Evolutionary conservation across 2,888 invertebrate genomes (phyloP).

Genomic region (Lasiommata megera): DNA sequence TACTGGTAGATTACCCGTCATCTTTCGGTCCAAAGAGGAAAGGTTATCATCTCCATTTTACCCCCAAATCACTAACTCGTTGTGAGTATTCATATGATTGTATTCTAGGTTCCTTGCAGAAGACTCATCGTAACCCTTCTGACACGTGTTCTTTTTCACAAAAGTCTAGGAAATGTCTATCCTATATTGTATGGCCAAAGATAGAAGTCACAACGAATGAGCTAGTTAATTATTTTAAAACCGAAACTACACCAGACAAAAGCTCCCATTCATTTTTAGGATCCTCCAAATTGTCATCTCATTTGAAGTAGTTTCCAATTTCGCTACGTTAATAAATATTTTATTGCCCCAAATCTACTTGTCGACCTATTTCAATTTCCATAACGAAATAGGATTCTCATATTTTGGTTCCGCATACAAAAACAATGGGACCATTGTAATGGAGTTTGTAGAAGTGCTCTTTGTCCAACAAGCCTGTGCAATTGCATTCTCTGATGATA

Average conservation of each 20-base stretch:
- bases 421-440: conserved; percentile 28
- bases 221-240: neutral
- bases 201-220: neutral
- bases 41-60: no score
- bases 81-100: no score
- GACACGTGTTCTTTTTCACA: no score
- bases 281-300: neutral
- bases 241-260: neutral
- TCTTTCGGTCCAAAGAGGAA: no score
- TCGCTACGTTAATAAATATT: conserved; percentile 4
- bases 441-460: conserved; percentile 24
- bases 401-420: conserved; percentile 11
- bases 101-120: no score
- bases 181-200: no score
- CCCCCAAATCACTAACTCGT: no score
- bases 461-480: conserved; percentile 28
- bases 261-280: neutral
- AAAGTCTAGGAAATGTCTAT: no score
- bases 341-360: conserved; percentile 1
- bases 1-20: no score
- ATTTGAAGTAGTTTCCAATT: neutral
- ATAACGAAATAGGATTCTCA: conserved; percentile 8
- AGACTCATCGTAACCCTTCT: no score
- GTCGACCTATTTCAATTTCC: conserved; percentile 7
- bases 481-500: conserved; percentile 29